Percentiles rank a stretch among this genome's conserved stretches.
Evolutionary conservation across 2,113 vertebrate species (phyloP).

Genomic region (Gymnobelideus leadbeateri): DNA sequence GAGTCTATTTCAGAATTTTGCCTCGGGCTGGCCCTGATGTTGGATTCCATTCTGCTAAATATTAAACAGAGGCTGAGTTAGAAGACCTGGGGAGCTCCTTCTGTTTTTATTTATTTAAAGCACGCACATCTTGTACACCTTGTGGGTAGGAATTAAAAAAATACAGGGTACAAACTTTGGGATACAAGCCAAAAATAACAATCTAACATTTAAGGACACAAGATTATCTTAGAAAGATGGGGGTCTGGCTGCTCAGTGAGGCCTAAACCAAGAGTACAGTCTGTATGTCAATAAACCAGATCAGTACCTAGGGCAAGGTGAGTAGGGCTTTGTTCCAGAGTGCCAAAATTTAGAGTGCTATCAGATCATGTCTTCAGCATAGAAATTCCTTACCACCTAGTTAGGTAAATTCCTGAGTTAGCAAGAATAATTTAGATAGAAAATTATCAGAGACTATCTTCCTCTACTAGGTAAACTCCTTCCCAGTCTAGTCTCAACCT

Average conservation of each 20-base stretch:
- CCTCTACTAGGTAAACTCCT: background rate
- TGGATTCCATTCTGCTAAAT: slow-evolving; percentile 1
- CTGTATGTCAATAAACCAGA: background rate
- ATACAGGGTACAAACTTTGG: background rate
- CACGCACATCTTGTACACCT: background rate
- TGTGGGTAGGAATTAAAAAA: background rate
- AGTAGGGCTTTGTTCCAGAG: background rate
- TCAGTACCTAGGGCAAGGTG: background rate
- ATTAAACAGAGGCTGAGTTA: background rate
- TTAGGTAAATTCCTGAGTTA: background rate
- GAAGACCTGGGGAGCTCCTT: background rate
- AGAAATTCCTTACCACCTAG: background rate
- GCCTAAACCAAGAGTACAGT: background rate
- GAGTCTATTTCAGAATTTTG: background rate
- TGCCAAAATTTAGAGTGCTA: background rate
- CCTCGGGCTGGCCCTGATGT: background rate
- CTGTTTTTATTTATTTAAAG: background rate
- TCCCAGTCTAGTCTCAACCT: background rate
- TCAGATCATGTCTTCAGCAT: background rate
- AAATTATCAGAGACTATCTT: background rate
- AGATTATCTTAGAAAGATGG: background rate
- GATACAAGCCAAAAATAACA: background rate
- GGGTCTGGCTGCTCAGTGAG: background rate
- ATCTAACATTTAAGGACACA: background rate
- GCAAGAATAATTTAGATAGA: background rate